Conservation (phyloP, 2,797 vertebrate species). For the Molossus alvarezi region DNA sequence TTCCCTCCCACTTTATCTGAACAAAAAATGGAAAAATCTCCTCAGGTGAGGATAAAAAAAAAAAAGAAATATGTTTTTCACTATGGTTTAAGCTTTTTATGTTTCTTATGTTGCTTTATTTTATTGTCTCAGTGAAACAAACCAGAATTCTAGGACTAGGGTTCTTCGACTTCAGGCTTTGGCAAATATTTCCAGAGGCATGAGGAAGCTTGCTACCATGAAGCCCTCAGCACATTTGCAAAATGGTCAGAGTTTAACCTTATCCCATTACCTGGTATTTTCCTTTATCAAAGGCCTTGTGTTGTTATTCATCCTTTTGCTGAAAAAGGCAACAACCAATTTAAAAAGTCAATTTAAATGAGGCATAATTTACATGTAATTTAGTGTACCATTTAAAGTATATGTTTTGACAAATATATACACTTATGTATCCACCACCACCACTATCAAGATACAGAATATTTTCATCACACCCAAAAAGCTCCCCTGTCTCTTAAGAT, state of each 20-base stretch:
- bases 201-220: not conserved
- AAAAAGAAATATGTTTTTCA: slow-evolving; percentile 86
- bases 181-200: slow-evolving; percentile 8
- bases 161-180: not conserved
- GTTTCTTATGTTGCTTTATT: slow-evolving; percentile 68
- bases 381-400: slow-evolving; percentile 17
- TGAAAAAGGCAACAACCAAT: not conserved
- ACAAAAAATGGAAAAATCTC: too few species aligned
- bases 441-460: not conserved
- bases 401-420: slow-evolving; percentile 48
- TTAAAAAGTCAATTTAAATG: slow-evolving; percentile 17
- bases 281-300: not conserved
- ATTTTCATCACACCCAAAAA: slow-evolving; percentile 1
- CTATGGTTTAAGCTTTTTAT: slow-evolving; percentile 73
- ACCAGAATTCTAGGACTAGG: not conserved
- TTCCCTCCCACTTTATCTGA: too few species aligned
- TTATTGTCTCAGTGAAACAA: slow-evolving; percentile 63
- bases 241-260: not conserved
- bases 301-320: not conserved
- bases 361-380: slow-evolving; percentile 14
- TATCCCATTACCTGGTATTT: not conserved
- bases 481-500: not conserved
- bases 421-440: not conserved
- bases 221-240: not conserved
- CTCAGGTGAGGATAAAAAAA: too few species aligned